Conservation (phyloP, 1,140 invertebrate genomes). For the Lepidotrigona ventralis region DNA sequence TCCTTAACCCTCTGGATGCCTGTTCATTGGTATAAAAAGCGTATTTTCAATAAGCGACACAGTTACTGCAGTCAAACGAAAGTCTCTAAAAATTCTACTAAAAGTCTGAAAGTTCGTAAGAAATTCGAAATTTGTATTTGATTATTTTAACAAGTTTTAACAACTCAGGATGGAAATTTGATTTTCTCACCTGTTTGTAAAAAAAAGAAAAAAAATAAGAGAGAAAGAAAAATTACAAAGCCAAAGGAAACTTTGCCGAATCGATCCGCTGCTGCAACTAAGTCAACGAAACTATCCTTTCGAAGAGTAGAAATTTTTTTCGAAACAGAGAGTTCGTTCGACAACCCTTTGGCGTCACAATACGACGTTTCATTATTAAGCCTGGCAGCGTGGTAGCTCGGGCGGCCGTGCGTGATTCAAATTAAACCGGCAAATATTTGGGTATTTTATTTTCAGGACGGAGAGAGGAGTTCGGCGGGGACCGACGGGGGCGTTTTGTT, state of each 20-base stretch:
- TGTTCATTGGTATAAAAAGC: neutral
- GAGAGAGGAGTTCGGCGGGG: neutral
- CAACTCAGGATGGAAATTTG: no score
- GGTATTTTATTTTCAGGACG: conserved; percentile 60
- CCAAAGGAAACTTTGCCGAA: neutral
- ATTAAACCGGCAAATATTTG: conserved; percentile 67
- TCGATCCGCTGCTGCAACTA: neutral
- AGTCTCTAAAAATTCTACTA: no score
- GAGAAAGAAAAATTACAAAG: neutral
- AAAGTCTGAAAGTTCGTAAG: no score
- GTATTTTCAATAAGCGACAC: neutral
- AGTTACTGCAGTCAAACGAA: no score
- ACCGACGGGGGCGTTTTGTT: conserved; percentile 42
- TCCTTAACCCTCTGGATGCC: neutral
- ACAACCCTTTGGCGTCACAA: conserved; percentile 69
- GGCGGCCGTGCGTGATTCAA: conserved; percentile 51
- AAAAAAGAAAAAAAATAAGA: rapidly evolving
- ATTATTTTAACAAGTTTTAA: neutral
- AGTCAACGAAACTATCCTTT: neutral
- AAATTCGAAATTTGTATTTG: neutral
- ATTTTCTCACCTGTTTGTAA: neutral
- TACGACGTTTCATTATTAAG: conserved; percentile 76
- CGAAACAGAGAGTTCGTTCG: neutral
- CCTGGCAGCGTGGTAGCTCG: conserved; percentile 23
- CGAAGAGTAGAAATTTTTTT: neutral